phyloP scores from a whole-genome alignment of 2,797 vertebrate species.

The Gymnopithys bicolor region DNA sequence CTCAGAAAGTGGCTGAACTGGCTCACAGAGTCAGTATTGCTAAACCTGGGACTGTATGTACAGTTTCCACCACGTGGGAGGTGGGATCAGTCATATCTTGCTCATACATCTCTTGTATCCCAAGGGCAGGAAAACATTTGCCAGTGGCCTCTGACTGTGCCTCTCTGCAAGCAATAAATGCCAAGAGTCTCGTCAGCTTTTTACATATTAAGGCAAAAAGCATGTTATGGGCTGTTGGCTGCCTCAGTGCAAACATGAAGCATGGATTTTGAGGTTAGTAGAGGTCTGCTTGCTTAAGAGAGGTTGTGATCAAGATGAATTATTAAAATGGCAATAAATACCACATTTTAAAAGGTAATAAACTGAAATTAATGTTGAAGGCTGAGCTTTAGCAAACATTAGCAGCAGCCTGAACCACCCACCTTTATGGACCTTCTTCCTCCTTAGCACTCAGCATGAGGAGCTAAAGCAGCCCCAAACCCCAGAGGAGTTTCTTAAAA shows the following conservation, averaged over 20 bases:
- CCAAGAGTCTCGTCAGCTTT: background rate
- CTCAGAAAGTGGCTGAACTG: background rate
- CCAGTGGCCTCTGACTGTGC: background rate
- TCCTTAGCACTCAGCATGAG: background rate
- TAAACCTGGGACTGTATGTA: background rate
- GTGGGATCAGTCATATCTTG: background rate
- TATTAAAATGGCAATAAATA: conserved; percentile 35
- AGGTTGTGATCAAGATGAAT: background rate
- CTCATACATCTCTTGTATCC: background rate
- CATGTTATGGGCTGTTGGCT: background rate
- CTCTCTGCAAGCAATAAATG: background rate
- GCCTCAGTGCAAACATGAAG: background rate
- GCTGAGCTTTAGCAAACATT: background rate
- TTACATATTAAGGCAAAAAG: background rate
- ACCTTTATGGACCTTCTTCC: background rate
- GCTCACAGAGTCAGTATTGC: background rate
- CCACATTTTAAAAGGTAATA: background rate
- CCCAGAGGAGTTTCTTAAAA: background rate
- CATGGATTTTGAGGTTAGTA: background rate
- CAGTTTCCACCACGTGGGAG: fast-evolving
- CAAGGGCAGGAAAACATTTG: background rate
- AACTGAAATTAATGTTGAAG: background rate
- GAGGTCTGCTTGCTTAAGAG: conserved; percentile 2
- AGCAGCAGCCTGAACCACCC: background rate
- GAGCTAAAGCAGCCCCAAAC: background rate